Evolutionary conservation across 2,113 vertebrate species (phyloP).

Genomic region (Naja naja): DNA sequence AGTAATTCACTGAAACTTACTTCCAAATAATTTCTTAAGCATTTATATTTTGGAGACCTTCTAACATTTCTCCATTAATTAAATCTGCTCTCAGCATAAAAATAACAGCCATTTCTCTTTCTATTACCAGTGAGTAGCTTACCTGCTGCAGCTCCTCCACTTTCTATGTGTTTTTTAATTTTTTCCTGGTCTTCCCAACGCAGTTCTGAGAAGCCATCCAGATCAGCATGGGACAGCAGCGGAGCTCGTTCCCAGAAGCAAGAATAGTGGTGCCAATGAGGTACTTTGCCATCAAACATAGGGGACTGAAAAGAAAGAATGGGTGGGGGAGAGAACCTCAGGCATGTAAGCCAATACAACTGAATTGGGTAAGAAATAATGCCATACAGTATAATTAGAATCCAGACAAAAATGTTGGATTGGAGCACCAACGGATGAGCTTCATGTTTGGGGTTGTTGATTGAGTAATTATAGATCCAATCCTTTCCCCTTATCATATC

Average conservation of each 20-base stretch:
- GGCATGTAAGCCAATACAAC: not conserved
- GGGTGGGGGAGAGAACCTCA: not conserved
- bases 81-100: not conserved
- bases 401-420: not conserved
- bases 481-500: too few species aligned
- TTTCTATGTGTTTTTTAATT: constrained; percentile 90
- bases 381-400: not conserved
- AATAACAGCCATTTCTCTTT: not conserved
- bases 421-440: too few species aligned
- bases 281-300: constrained; percentile 96
- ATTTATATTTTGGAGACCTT: not conserved
- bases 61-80: not conserved
- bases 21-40: not conserved
- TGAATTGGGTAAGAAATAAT: not conserved
- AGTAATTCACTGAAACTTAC: not conserved
- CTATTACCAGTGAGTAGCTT: not conserved
- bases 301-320: constrained; percentile 77
- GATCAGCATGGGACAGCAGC: constrained; percentile 76
- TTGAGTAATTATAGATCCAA: too few species aligned
- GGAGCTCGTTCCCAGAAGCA: constrained; percentile 94
- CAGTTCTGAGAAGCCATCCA: constrained; percentile 86
- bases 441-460: too few species aligned
- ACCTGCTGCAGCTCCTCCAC: constrained; percentile 76
- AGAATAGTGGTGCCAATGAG: constrained; percentile 96
- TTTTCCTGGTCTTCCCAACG: constrained; percentile 97